Base-by-base conservation (phyloP, 2,113 vertebrate species). In the Phyllopteryx taeniolatus region DNA sequence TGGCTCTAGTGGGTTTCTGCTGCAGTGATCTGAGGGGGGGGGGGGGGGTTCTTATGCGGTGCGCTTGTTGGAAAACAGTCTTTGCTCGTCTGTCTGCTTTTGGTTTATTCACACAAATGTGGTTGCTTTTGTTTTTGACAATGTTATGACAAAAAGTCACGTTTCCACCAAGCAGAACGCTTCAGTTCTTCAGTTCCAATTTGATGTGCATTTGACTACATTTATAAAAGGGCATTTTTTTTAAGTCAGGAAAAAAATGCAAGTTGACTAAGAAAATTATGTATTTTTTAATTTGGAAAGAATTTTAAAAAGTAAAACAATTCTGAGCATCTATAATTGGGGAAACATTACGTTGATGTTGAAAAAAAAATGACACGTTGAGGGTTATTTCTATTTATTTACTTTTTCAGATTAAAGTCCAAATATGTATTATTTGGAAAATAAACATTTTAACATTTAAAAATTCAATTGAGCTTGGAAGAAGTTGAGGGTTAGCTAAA, bases 1-100 rank as follows among this genome's bases (percentile, higher is more conserved):
- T 67, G 51, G 19, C 20, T 22, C 20, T 10, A 3, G 14, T 10
- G 53, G 20, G 17, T 51, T 51, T 56, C 20, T 22, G 11, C 53
- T 3, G 20, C 4, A 6, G 35, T 39, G 35, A 8, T 49, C 27
- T 27, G 51, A 0, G 17, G 17, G 19, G 73, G 54, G 70, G 4
- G 68, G 70, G 70, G 72, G 78, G 68, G 57, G 61, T 70, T 67
- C 67, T 71, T 62, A 64, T 72, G 67, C 61, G 71, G 64, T 76
- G 65, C 49, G 57, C 75, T 69, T 54, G 43, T 72, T 66, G 61
- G 35, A 19, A 17, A 54, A 76, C 67, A 70, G 42, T 75, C 69
- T 71, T 60, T 84, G 72, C 67, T 72, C 17, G 42, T 81, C 22
- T 79, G 68, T 66, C 13, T 66, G 64, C n/a, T 66, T 46, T 47